Percentiles rank a stretch among this genome's conserved stretches.
Evolutionary conservation across 2,888 invertebrate species (phyloP).

Genomic region (Leptopterna dolabrata): DNA sequence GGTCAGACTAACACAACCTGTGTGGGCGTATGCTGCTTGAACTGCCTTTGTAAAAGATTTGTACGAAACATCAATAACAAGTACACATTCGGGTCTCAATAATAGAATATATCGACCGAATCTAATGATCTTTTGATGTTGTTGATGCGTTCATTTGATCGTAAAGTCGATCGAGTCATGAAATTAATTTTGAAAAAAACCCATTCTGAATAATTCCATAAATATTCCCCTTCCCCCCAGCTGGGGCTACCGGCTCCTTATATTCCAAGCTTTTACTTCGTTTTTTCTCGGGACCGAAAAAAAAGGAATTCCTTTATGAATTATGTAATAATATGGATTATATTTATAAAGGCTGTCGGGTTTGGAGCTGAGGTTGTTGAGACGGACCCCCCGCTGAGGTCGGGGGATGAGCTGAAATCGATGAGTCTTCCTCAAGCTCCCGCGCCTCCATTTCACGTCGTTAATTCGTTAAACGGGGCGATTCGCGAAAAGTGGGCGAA

Average conservation of each 20-base stretch:
- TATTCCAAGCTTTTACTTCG: neutral
- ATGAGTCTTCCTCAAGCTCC: neutral
- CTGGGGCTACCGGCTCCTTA: slow-evolving; percentile 14
- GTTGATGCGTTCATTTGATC: slow-evolving; percentile 6
- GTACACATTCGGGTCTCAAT: neutral
- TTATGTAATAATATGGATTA: slow-evolving; percentile 47
- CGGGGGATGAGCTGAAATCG: neutral
- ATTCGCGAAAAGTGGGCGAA: neutral
- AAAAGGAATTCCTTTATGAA: neutral
- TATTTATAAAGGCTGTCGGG: slow-evolving; percentile 28
- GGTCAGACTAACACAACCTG: too few species aligned
- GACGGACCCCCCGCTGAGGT: slow-evolving; percentile 29
- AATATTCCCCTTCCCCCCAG: slow-evolving; percentile 20
- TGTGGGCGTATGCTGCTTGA: too few species aligned
- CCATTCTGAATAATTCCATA: slow-evolving; percentile 15
- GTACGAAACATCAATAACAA: neutral
- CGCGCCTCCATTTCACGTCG: neutral
- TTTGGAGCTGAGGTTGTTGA: slow-evolving; percentile 15
- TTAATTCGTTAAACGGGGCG: neutral
- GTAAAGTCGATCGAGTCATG: neutral
- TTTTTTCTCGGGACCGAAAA: neutral
- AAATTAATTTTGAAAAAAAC: slow-evolving; percentile 15
- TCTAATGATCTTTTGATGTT: neutral
- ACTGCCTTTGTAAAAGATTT: neutral
- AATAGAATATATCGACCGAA: neutral